Evolutionary conservation across 2,797 vertebrate species (phyloP).

Genomic region (Gymnodraco acuticeps): DNA sequence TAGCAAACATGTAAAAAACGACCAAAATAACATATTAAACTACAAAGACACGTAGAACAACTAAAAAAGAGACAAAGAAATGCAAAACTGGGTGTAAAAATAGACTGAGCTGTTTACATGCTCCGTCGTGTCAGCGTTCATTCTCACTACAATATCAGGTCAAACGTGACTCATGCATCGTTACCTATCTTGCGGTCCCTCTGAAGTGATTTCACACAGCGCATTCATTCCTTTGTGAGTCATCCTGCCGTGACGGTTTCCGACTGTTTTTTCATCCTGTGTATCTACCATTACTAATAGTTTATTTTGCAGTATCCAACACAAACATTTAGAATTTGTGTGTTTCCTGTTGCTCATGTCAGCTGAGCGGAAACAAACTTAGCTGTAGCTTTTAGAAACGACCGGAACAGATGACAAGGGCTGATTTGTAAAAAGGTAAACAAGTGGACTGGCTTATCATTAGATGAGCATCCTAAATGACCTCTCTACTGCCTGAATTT

Average conservation of each 20-base stretch:
- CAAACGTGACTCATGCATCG: background rate
- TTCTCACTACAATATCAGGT: background rate
- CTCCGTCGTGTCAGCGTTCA: background rate
- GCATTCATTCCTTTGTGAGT: background rate
- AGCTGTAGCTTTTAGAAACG: background rate
- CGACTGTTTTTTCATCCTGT: background rate
- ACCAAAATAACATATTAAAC: too few relatives aligned
- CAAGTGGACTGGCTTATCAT: background rate
- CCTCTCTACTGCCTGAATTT: too few relatives aligned
- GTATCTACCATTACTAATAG: background rate
- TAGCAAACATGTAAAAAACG: too few relatives aligned
- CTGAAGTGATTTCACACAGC: too few relatives aligned
- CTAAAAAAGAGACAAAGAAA: too few relatives aligned
- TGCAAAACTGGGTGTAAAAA: background rate
- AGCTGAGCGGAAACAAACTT: background rate
- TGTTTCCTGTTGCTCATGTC: conserved; percentile 1
- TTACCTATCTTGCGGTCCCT: too few relatives aligned
- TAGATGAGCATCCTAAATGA: too few relatives aligned
- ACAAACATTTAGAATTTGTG: background rate
- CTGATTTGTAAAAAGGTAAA: background rate
- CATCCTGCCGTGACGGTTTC: background rate
- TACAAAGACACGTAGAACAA: too few relatives aligned
- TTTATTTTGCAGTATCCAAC: conserved; percentile 12
- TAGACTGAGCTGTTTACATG: background rate
- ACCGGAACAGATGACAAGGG: too few relatives aligned